Base-by-base conservation (phyloP, 2,113 vertebrate species). In the Siphamia tubifer region DNA sequence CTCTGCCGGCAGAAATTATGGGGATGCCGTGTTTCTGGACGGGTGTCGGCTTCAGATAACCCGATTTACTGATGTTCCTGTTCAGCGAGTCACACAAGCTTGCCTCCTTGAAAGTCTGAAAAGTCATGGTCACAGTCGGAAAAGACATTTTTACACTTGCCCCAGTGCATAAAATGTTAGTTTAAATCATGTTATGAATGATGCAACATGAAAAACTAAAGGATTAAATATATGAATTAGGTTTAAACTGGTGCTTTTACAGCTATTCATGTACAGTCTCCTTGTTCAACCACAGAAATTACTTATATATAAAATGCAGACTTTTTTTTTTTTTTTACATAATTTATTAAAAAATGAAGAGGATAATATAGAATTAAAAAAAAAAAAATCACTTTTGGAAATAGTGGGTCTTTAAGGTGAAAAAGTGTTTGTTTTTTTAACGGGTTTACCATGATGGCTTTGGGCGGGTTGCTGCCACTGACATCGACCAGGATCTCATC, bases 11-110 rank as follows among this genome's bases (percentile, higher is more conserved):
- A 48, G 93, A 69, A 51, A 96, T 77, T 73, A 98, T 93, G 3
- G 98, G 96, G 71, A 99, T 96, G 53, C 96, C 96, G 15, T 99
- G 90, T 48, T 98, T 99, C 79, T 99, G 98, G 63, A 99, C 96
- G 2, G 98, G 96, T 11, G 96, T 99, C 32, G 96, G 94, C 77
- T 97, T 98, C 11, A 84, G 87, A 40, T 97, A 99, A 2, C 96
- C 98, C 16, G 96, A 93, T 81, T 92, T 98, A 31, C 36, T 39
- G 52, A 98, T 73, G 20, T 96, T 98, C 49, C 49, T 90, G 16
- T 27, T 92, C 68, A 99, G 86, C 23, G 93, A 92, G 28, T 93
- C 92, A 49, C 94, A 95, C 6, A 99, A 74, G 3, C 73, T 70
- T 1, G 95, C 92, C 70, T 97, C 95, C 16, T 95, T 93, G 88